These are phyloP conservation scores for Paramormyrops hopkinsi DNA, from an alignment of 2,797 vertebrate species.

Conservation along the genomic window DNA sequence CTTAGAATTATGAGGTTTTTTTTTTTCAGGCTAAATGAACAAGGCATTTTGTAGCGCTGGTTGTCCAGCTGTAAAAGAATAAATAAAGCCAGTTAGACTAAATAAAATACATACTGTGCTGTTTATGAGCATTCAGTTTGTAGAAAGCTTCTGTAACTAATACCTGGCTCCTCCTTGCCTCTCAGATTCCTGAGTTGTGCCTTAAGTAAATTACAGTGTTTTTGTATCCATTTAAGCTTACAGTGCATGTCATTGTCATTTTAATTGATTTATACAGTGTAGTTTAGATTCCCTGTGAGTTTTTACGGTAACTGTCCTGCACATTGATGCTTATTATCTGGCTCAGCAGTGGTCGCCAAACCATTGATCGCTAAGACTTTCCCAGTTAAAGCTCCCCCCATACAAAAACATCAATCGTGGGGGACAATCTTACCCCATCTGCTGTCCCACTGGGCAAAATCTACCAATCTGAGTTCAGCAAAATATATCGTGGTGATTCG, in stretches of 20 bases:
- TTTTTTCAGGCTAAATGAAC: constrained; percentile 2
- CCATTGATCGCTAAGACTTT: neutral
- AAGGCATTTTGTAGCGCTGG: neutral
- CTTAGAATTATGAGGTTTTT: neutral
- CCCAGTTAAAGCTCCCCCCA: neutral
- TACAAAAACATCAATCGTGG: neutral
- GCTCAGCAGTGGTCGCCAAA: neutral
- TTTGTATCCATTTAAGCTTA: neutral
- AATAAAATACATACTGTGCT: neutral
- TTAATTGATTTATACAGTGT: neutral
- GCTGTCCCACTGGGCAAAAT: neutral
- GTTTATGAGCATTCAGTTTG: neutral
- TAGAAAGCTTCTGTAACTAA: constrained; percentile 3
- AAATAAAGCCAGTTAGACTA: constrained; percentile 1
- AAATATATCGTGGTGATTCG: neutral
- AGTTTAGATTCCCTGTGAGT: neutral
- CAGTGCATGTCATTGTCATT: neutral
- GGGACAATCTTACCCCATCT: neutral
- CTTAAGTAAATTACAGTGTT: neutral
- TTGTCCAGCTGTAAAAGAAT: constrained; percentile 6
- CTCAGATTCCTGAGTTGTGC: neutral
- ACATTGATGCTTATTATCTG: neutral
- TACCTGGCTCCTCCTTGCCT: neutral
- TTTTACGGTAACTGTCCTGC: neutral
- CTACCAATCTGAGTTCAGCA: neutral